Percentiles rank a stretch among this genome's conserved stretches.
phyloP scores from a whole-genome alignment of 2,113 vertebrate species.

The Lichenostomus cassidix region DNA sequence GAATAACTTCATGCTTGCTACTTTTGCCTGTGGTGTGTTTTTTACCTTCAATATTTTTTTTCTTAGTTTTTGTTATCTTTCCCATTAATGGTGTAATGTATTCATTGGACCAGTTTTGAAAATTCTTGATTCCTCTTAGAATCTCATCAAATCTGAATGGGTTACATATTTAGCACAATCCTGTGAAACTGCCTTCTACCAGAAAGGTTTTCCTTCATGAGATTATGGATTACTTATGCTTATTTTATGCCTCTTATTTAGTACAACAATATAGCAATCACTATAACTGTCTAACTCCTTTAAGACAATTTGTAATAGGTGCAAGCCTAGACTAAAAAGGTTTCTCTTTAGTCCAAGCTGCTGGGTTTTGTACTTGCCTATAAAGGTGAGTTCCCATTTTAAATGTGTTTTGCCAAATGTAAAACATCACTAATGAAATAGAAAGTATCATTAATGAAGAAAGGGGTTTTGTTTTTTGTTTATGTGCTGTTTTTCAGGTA shows the following conservation, averaged over 20 bases:
- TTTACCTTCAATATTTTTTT: neutral
- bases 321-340: neutral
- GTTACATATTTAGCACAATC: neutral
- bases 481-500: constrained; percentile 28
- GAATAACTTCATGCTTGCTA: neutral
- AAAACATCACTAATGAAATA: neutral
- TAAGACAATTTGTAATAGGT: neutral
- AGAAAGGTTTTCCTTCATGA: neutral
- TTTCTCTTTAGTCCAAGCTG: neutral
- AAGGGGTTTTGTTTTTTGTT: accelerated
- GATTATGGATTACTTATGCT: neutral
- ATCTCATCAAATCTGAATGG: neutral
- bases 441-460: neutral
- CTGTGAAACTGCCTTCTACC: neutral
- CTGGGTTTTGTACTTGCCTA: neutral
- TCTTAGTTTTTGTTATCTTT: neutral
- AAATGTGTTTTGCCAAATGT: neutral
- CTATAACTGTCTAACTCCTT: neutral
- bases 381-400: neutral
- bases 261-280: neutral
- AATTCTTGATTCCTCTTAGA: neutral
- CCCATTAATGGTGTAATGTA: neutral
- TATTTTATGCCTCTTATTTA: neutral
- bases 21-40: neutral
- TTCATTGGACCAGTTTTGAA: neutral